These are phyloP conservation scores for Anser cygnoides DNA, from an alignment of 2,113 vertebrate genomes.

Conservation along the genomic window DNA sequence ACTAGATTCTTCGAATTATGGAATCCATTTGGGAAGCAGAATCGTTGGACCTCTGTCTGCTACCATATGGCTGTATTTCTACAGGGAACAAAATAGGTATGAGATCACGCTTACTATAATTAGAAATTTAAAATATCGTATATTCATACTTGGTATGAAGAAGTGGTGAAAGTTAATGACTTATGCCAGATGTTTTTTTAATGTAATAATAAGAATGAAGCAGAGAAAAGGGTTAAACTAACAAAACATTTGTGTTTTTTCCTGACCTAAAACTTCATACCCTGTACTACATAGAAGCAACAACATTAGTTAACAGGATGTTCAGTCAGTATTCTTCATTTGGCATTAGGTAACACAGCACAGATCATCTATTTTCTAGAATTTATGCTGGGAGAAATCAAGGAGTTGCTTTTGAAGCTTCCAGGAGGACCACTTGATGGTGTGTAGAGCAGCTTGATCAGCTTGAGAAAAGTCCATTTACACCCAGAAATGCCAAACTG, in stretches of 20 bases:
- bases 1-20: slow-evolving; percentile 96
- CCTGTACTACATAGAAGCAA: background rate
- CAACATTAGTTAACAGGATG: background rate
- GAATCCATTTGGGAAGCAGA: slow-evolving; percentile 98
- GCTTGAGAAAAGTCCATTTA: background rate
- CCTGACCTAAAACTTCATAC: background rate
- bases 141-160: background rate
- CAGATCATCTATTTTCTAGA: background rate
- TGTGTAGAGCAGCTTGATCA: background rate
- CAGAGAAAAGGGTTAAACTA: background rate
- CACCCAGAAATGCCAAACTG: background rate
- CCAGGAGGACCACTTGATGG: background rate
- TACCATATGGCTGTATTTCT: slow-evolving; percentile 97
- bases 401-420: background rate
- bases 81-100: slow-evolving; percentile 97
- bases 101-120: background rate
- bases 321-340: background rate
- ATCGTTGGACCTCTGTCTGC: slow-evolving; percentile 91
- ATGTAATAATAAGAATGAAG: background rate
- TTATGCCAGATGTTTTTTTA: background rate
- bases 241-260: background rate
- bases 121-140: background rate
- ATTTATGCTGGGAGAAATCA: background rate
- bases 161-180: background rate
- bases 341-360: background rate